Percentiles rank a stretch among this genome's conserved stretches.
Evolutionary conservation across 2,888 invertebrate species (phyloP).

Genomic region (Dendrolimus houi): DNA sequence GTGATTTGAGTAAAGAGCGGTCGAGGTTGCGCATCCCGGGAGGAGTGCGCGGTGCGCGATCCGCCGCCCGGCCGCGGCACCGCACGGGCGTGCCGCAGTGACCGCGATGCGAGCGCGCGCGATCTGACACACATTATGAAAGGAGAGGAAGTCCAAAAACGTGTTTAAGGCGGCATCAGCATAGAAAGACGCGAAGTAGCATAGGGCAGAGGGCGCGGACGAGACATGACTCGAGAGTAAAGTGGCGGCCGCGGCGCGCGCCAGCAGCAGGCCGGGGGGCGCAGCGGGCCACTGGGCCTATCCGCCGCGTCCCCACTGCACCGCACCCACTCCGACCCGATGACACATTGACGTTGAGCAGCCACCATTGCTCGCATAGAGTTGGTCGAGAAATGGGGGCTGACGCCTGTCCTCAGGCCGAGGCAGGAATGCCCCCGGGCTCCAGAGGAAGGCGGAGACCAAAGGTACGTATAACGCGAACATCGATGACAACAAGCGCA

Average conservation of each 20-base stretch:
- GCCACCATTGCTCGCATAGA: slow-evolving; percentile 98
- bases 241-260: slow-evolving; percentile 49
- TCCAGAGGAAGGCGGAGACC: slow-evolving; percentile 82
- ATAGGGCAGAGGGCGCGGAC: slow-evolving; percentile 23
- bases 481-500: slow-evolving; percentile 7
- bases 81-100: slow-evolving; percentile 45
- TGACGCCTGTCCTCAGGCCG: slow-evolving; percentile 98
- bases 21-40: slow-evolving; percentile 25
- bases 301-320: slow-evolving; percentile 53
- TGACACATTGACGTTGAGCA: slow-evolving; percentile 76
- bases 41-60: slow-evolving; percentile 29
- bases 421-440: slow-evolving; percentile 94
- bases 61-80: slow-evolving; percentile 8
- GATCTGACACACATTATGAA: slow-evolving; percentile 29
- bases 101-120: slow-evolving; percentile 35
- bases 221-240: slow-evolving; percentile 42
- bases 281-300: slow-evolving; percentile 61
- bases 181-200: slow-evolving; percentile 33
- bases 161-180: slow-evolving; percentile 28
- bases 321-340: slow-evolving; percentile 54
- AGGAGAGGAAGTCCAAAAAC: slow-evolving; percentile 19
- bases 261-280: slow-evolving; percentile 59
- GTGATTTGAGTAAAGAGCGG: slow-evolving; percentile 3
- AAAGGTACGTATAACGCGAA: slow-evolving; percentile 75
- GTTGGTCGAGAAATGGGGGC: slow-evolving; percentile 98